Evolutionary conservation across 2,113 vertebrate genomes (phyloP).

Genomic region (Vulpes vulpes): DNA sequence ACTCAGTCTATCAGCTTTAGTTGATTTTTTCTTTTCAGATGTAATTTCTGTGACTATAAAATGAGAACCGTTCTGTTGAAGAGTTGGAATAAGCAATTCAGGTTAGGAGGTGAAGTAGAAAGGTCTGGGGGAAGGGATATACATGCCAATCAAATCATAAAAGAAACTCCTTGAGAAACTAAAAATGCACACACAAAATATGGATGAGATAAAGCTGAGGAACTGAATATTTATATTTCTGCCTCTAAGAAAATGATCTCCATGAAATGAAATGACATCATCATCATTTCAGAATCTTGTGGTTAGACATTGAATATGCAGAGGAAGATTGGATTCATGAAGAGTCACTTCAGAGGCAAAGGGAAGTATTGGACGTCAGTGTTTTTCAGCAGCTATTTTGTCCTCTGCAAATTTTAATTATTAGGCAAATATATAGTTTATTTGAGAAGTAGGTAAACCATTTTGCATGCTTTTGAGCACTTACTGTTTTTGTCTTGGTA

Average conservation of each 20-base stretch:
- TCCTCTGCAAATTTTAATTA: background rate
- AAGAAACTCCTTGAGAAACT: background rate
- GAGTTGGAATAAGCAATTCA: background rate
- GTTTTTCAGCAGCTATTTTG: conserved; percentile 28
- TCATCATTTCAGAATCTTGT: background rate
- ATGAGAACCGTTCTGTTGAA: background rate
- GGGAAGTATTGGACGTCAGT: background rate
- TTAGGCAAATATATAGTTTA: background rate
- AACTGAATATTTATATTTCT: conserved; percentile 50
- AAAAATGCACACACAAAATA: background rate
- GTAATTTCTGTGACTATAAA: conserved; percentile 1
- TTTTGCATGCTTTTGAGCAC: background rate
- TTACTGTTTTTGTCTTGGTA: background rate
- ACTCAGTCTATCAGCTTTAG: background rate
- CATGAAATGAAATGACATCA: background rate
- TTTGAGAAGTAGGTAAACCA: background rate
- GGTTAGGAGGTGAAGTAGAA: background rate
- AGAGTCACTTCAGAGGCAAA: background rate
- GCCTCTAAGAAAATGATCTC: background rate
- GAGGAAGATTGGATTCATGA: background rate
- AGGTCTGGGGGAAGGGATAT: background rate
- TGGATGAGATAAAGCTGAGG: background rate
- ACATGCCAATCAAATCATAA: background rate
- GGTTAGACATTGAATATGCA: background rate
- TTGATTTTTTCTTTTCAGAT: background rate